Base-by-base conservation (phyloP, 2,888 invertebrate species). In the Macrostomum cliftonense region DNA sequence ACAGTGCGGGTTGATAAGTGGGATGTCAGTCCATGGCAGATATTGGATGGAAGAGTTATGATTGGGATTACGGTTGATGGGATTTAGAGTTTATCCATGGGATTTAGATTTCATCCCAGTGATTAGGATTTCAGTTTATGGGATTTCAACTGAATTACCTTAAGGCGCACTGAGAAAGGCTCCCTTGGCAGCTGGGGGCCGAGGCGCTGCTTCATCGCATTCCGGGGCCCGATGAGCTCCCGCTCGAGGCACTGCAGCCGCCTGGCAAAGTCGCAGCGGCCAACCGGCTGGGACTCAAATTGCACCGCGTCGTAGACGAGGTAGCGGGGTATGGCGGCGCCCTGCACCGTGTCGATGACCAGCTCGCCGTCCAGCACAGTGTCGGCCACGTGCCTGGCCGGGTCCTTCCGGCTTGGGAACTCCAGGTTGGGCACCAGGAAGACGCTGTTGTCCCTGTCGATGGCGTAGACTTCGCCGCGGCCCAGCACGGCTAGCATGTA, bases 401-500 rank as follows among this genome's bases (percentile, higher is more conserved):
- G 73, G 67, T 85, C 79, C 64, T 80, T 80, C 44, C 79, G 75
- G 59, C 79, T 77, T 0, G 82, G 79, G 73, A 97, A 95, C 50
- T 75, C 75, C 38, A 97, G 66, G 37, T 80, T 79, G 12, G 78
- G 75, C 12, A 88, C 84, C 73, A 81, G 78, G 71, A 73, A 97
- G 43, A 87, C 80, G 58, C 83, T 81, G 71, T 89, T 81, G 71
- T 97, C 89, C 63, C 97, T 77, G 74, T 99, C 97, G 61, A 93
- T 74, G 74, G 93, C 87, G 65, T 82, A 99, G n/a, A 91, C 77
- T 63, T 87, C 80, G 55, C 82, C 77, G 57, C 78, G 77, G 20
- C 81, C 82, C 59, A 85, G 79, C 55, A 99, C 87, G 40, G 91
- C 73, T 86, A 97, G 86, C 84, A 97, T 83, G 67, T 89, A 97